Base-by-base conservation (phyloP, 1,140 invertebrate species). In the Solen grandis region DNA sequence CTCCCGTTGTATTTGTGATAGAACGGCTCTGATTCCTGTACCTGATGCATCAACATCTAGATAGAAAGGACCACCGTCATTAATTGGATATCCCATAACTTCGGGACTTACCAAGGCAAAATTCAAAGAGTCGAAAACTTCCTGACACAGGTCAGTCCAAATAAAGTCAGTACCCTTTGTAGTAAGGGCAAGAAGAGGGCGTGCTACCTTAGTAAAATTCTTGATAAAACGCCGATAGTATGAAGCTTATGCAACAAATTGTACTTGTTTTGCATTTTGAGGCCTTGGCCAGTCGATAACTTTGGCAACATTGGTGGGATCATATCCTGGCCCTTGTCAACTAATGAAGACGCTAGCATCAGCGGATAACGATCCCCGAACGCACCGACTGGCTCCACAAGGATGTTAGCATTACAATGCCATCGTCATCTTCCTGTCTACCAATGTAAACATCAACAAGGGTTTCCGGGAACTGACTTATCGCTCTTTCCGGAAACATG, bases 1-100 rank as follows among this genome's bases (percentile, higher is more conserved):
- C 55, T 84, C 84, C 87, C 86, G n/a, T 85, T 86, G 55, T 22
- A 59, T 59, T 69, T 91, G 90, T 1, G 81, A 80, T 36, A 92
- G 77, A 1, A 87, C 86, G 0, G 84, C 85, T 14, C 88, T 89
- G 5, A 91, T 66, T 13, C 80, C 89, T 19, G 35, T 19, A 50
- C 85, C 83, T 31, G 77, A 83, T n/a, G 82, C 86, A 70, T 88
- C 88, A 5, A 75, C 84, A 22, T 87, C 85, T 5, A 90, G 27
- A 29, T 86, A 74, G 60, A 87, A 89, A 2, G 54, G 25, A 16
- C 60, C n/a, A 82, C 59, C 27, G 86, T 69, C 36, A 79, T 81
- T 29, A 70, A 36, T 14, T 33, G 46, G 1, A 50, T 41, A 46
- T 19, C 27, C 70, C 29, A 69, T 69, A 27, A 69, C n/a, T 5